phyloP scores from a whole-genome alignment of 2,797 vertebrate species.

The Acropternis orthonyx region DNA sequence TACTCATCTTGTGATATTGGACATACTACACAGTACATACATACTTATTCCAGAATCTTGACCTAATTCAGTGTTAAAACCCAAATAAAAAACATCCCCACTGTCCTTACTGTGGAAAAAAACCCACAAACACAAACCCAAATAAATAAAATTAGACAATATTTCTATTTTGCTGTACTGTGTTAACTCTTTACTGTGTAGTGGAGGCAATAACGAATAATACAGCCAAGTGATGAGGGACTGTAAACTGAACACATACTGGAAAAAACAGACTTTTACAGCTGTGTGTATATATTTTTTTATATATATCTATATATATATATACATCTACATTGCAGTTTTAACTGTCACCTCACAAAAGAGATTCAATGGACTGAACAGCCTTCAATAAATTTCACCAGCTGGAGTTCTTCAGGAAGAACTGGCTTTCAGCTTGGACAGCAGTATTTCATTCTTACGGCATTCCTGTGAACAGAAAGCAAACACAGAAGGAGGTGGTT shows the following conservation, averaged over 20 bases:
- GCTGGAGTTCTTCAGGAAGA: constrained; percentile 70
- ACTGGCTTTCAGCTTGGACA: constrained; percentile 88
- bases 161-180: constrained; percentile 36
- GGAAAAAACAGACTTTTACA: constrained; percentile 33
- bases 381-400: neutral
- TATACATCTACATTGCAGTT: constrained; percentile 44
- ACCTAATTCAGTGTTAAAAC: constrained; percentile 17
- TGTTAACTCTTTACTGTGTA: constrained; percentile 36
- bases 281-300: neutral
- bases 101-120: neutral
- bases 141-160: constrained; percentile 60
- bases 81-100: neutral
- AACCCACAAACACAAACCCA: neutral
- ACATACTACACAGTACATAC: neutral
- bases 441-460: constrained; percentile 92
- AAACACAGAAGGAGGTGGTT: neutral
- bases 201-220: neutral
- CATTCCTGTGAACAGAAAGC: constrained; percentile 83
- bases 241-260: constrained; percentile 36
- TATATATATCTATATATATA: neutral
- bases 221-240: constrained; percentile 31
- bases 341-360: constrained; percentile 48
- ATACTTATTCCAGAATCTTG: neutral
- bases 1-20: neutral
- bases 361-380: constrained; percentile 21